These are phyloP conservation scores for Orchesella cincta DNA, from an alignment of 1,140 invertebrate species.

Conservation along the genomic window DNA sequence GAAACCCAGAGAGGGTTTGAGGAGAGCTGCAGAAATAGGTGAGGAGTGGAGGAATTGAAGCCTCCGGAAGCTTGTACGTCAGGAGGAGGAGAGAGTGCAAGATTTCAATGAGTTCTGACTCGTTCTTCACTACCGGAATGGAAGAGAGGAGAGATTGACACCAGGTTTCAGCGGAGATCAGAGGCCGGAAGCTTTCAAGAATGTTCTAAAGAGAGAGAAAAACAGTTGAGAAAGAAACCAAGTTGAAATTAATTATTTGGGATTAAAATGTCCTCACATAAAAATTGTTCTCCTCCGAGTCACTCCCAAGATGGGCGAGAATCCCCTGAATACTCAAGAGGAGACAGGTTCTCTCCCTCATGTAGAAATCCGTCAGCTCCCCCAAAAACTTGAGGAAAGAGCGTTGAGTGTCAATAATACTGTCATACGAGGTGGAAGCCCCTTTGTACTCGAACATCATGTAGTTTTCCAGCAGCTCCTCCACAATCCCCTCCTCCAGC, in stretches of 20 bases:
- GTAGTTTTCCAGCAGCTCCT: constrained; percentile 38
- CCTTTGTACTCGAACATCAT: constrained; percentile 48
- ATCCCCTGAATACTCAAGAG: constrained; percentile 42
- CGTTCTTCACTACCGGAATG: constrained; percentile 16
- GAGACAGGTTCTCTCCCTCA: constrained; percentile 39
- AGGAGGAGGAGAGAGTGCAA: constrained; percentile 19
- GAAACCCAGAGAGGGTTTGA: background rate
- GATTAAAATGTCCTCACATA: no score
- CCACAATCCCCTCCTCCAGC: no score
- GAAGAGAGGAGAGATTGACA: constrained; percentile 33
- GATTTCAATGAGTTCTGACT: constrained; percentile 37
- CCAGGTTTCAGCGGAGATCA: constrained; percentile 35
- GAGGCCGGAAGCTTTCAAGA: constrained; percentile 33
- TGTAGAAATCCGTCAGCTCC: constrained; percentile 31
- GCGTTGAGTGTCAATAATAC: constrained; percentile 35
- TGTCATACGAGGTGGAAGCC: constrained; percentile 23
- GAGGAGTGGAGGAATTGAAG: background rate
- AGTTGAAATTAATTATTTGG: background rate
- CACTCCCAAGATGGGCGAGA: constrained; percentile 29
- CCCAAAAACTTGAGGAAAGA: constrained; percentile 19
- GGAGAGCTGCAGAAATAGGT: background rate
- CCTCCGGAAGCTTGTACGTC: background rate
- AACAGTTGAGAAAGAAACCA: no score
- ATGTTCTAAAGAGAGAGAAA: no score
- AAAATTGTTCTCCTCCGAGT: constrained; percentile 29